Conservation (phyloP, 2,113 vertebrate genomes). For the Microcebus lehilahytsara region DNA sequence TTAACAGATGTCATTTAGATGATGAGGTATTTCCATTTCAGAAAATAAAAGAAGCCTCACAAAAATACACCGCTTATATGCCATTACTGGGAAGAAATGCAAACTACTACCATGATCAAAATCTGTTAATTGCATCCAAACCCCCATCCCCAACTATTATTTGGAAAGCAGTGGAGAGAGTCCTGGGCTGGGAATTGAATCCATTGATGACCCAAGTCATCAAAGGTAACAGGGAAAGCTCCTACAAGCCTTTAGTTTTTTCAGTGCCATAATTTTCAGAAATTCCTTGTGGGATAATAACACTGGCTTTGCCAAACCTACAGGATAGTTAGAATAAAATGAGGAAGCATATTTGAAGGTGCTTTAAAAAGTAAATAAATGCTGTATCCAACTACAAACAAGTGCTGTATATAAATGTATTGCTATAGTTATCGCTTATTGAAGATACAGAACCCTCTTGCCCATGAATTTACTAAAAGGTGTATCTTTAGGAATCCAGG, state of each 20-base stretch:
- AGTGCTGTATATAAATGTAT: not conserved
- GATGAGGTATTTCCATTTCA: not conserved
- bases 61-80: not conserved
- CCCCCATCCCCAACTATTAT: not conserved
- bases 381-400: not conserved
- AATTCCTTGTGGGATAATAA: not conserved
- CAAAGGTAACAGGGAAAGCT: not conserved
- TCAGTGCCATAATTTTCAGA: not conserved
- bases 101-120: not conserved
- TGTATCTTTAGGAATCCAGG: not conserved
- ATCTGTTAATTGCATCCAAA: not conserved
- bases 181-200: not conserved
- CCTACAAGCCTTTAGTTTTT: not conserved
- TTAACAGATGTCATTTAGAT: not conserved
- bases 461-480: not conserved
- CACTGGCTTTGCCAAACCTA: not conserved
- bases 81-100: not conserved
- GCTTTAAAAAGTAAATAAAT: not conserved
- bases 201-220: too few species aligned
- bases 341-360: not conserved
- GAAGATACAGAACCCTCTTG: not conserved
- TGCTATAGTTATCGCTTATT: not conserved
- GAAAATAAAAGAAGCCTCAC: not conserved
- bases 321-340: not conserved
- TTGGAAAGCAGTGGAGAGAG: not conserved